Evolutionary conservation across 2,888 invertebrate genomes (phyloP).

Genomic region (Heteropelma amictum): DNA sequence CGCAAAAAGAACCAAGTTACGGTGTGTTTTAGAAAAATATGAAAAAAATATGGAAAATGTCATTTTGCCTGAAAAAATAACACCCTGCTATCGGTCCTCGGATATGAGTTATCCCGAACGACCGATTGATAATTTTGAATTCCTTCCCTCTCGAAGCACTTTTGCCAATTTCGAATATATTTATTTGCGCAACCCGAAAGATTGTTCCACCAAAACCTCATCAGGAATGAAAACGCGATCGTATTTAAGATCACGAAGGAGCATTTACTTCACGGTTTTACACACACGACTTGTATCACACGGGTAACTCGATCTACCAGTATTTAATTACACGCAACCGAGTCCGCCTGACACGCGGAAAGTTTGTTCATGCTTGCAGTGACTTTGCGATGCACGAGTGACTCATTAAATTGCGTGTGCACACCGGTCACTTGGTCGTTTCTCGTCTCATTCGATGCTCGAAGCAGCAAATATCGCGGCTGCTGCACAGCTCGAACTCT

Average conservation of each 20-base stretch:
- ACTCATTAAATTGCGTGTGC: constrained; percentile 36
- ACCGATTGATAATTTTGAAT: too few relatives aligned
- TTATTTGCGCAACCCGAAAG: constrained; percentile 1
- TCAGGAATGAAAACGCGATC: constrained; percentile 7
- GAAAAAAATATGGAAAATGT: too few relatives aligned
- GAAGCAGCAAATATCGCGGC: constrained; percentile 34
- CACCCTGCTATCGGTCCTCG: too few relatives aligned
- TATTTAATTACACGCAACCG: constrained; percentile 52
- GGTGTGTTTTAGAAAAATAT: too few relatives aligned
- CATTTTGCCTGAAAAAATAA: too few relatives aligned
- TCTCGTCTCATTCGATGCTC: constrained; percentile 23
- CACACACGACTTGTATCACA: constrained; percentile 37
- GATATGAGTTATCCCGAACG: too few relatives aligned
- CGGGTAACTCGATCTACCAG: constrained; percentile 38
- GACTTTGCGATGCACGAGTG: constrained; percentile 42
- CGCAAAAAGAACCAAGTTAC: too few relatives aligned
- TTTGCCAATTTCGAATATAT: too few relatives aligned
- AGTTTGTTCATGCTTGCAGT: constrained; percentile 30
- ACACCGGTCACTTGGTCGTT: constrained; percentile 14
- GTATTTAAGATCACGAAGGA: constrained; percentile 28
- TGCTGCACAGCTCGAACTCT: background rate
- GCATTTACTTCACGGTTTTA: constrained; percentile 32
- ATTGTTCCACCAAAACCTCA: background rate
- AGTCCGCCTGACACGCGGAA: constrained; percentile 30
- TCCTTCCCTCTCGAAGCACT: too few relatives aligned